Conservation (phyloP, 2,888 invertebrate species). For the Lordiphosa andalusiaca region DNA sequence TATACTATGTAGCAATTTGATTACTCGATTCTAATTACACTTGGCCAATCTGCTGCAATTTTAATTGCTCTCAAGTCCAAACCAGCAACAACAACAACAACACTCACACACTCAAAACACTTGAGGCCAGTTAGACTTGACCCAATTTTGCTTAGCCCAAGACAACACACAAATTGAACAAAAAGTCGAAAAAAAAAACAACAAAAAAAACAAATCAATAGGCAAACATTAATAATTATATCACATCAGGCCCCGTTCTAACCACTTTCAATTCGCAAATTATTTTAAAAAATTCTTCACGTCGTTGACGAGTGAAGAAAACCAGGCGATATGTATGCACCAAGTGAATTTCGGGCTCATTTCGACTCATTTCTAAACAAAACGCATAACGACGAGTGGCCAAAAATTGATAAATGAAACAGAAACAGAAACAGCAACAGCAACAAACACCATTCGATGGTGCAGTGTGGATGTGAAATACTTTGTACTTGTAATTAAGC, state of each 20-base stretch:
- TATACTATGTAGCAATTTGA: background rate
- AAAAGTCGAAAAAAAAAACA: too few species aligned
- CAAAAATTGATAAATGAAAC: conserved; percentile 10
- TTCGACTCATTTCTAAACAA: conserved; percentile 52
- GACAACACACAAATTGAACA: conserved; percentile 31
- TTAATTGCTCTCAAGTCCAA: conserved; percentile 37
- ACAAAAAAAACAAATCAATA: background rate
- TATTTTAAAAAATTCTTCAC: conserved; percentile 48
- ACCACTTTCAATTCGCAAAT: conserved; percentile 13
- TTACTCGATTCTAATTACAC: conserved; percentile 9
- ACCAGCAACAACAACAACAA: conserved; percentile 5
- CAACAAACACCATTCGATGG: conserved; percentile 2
- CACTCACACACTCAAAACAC: conserved; percentile 18
- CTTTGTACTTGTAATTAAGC: conserved; percentile 10
- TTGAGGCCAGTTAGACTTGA: conserved; percentile 62
- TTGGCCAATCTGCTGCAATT: conserved; percentile 21
- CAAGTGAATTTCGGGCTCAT: conserved; percentile 3
- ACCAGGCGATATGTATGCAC: conserved; percentile 50
- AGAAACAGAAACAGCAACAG: background rate
- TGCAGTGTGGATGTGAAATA: conserved; percentile 6
- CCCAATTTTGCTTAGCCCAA: conserved; percentile 49
- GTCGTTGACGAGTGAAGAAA: conserved; percentile 34
- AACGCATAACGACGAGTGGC: conserved; percentile 29
- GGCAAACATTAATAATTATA: conserved; percentile 22
- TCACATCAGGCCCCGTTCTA: conserved; percentile 6